Evolutionary conservation across 2,797 vertebrate species (phyloP).

Genomic region (Columba guinea): DNA sequence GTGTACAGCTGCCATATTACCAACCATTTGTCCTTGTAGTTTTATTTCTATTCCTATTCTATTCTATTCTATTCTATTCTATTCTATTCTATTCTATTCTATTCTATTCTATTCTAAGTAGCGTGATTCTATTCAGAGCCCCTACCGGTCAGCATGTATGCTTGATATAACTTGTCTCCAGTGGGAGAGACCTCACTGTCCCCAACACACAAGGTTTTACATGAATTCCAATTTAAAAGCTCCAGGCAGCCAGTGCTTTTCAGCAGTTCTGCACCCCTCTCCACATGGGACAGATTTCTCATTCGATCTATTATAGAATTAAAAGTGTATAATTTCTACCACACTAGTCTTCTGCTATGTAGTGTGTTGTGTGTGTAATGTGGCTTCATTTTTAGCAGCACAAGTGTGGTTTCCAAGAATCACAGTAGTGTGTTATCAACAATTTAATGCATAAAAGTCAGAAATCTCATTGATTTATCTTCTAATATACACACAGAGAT

Average conservation of each 20-base stretch:
- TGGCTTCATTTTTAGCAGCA: neutral
- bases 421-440: neutral
- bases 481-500: neutral
- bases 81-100: no score
- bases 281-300: neutral
- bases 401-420: neutral
- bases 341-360: neutral
- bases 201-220: neutral
- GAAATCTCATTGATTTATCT: neutral
- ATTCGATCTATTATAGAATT: neutral
- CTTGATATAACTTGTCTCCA: no score
- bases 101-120: neutral
- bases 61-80: neutral
- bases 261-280: neutral
- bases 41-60: neutral
- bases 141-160: neutral
- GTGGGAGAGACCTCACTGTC: neutral
- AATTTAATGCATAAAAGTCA: neutral
- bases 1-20: neutral
- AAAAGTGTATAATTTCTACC: neutral
- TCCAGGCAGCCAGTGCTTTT: no score
- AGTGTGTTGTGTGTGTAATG: neutral
- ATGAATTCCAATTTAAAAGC: neutral
- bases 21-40: no score
- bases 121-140: neutral